A percentile compares a stretch with the other conserved stretches of the same genome.
phyloP scores from a whole-genome alignment of 64 coral and sea anemone species.

The Hydrozoanthus tunicans region DNA sequence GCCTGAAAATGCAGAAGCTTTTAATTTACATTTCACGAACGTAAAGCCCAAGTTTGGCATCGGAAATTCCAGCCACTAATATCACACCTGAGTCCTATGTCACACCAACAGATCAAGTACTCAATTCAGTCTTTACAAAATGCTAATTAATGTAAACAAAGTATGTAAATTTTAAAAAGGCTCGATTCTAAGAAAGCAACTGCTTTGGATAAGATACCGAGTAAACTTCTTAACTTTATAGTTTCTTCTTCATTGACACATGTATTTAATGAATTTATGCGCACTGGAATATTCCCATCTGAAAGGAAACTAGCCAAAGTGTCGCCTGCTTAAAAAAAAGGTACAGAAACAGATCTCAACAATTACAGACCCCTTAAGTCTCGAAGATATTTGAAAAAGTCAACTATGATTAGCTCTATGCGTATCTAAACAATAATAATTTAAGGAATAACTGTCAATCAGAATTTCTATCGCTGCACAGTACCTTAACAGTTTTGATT shows the following conservation, averaged over 20 bases:
- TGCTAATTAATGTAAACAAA: not conserved
- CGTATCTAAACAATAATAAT: slow-evolving; percentile 31
- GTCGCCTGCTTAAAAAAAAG: slow-evolving; percentile 5
- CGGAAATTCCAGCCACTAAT: slow-evolving; percentile 21
- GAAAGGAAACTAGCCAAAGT: slow-evolving; percentile 26
- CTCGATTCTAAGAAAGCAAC: not conserved
- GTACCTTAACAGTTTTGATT: not conserved
- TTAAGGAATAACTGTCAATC: slow-evolving; percentile 9
- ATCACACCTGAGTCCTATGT: slow-evolving; percentile 13
- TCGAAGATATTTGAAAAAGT: slow-evolving; percentile 34
- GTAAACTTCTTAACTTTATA: slow-evolving; percentile 16
- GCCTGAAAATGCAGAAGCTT: slow-evolving; percentile 46
- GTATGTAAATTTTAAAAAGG: slow-evolving; percentile 32
- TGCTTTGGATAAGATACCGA: not conserved
- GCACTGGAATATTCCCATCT: not conserved
- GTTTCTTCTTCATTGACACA: slow-evolving; percentile 41
- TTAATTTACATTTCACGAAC: slow-evolving; percentile 34
- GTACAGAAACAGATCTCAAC: not conserved
- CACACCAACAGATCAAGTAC: slow-evolving; percentile 49
- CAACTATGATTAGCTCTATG: slow-evolving; percentile 17
- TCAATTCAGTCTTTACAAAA: slow-evolving; percentile 15
- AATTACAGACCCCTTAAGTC: slow-evolving; percentile 14
- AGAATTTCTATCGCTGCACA: slow-evolving; percentile 6
- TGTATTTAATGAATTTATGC: slow-evolving; percentile 38
- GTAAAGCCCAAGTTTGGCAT: slow-evolving; percentile 25